Evolutionary conservation across 2,113 vertebrate species (phyloP), one percentile per base, ranked within the genome.

Genomic region (Pseudorectes ferrugineus): DNA sequence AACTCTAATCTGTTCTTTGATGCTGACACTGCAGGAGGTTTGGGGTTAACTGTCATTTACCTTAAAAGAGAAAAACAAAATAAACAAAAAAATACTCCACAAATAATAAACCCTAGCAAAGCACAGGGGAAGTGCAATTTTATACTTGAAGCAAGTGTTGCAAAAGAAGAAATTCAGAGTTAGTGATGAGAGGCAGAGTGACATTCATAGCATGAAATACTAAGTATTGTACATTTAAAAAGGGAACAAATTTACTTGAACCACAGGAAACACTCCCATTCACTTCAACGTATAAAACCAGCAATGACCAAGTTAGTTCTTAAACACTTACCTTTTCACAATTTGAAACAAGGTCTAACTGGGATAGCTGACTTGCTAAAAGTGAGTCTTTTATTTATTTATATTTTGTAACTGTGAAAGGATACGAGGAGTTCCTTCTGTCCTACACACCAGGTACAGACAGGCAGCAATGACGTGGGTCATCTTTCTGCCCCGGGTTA

Each of bases 381-480:
- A 90, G 33, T 4, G 51, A 4, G 5, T 33, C 1, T 38, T 51
- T 13, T n/a, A 12, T 57, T 63, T 73, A 22, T n/a, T 26, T 29
- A 0, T 18, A 6, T 49, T 82, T 86, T 49, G 12, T 4, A 35
- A 65, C 26, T 26, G 18, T 49, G 57, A 81, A 98, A 99, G 98
- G 99, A 99, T 99, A 99, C 98, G 99, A 9, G 99, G 99, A 5
- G 99, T 99, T 79, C 99, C 99, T 82, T 99, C 99, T 1, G 99
- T 99, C 67, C 99, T 97, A 71, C 99, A 99, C 57, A 99, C 99
- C 97, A 99, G 97, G 98, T 99, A 99, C 87, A 99, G 98, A 58
- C 99, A 99, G 29, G 99, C 99, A 3, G 99, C 99, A 12, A 99
- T 96, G 19, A 99, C 98, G 1, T 99, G 99, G 5, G 97, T 81